Percentiles rank a stretch among this genome's conserved stretches.
Conservation (phyloP, 2,113 vertebrate species). For the Etheostoma spectabile region DNA sequence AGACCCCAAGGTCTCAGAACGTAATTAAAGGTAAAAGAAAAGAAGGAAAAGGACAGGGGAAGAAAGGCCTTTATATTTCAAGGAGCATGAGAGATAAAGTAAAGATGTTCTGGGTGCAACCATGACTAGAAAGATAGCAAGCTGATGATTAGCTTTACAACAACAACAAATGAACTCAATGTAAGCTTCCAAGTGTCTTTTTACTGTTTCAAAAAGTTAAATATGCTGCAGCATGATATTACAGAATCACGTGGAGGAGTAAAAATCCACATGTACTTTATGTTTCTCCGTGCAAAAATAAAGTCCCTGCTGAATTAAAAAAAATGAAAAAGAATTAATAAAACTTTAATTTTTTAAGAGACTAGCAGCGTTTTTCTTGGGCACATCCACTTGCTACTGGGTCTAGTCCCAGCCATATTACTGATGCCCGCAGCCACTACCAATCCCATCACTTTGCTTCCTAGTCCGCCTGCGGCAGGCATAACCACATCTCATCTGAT, state of each 20-base stretch:
- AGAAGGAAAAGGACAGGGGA: slow-evolving; percentile 26
- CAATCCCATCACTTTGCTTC: slow-evolving; percentile 46
- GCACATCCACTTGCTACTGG: slow-evolving; percentile 25
- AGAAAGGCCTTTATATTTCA: slow-evolving; percentile 10
- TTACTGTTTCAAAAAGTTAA: neutral
- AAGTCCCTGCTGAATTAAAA: slow-evolving; percentile 4
- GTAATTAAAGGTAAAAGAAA: slow-evolving; percentile 74
- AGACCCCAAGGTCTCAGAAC: slow-evolving; percentile 54
- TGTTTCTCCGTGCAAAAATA: neutral
- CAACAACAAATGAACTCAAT: slow-evolving; percentile 17
- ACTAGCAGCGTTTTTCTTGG: slow-evolving; percentile 8
- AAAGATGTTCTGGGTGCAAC: slow-evolving; percentile 23
- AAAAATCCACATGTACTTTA: slow-evolving; percentile 10
- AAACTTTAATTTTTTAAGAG: slow-evolving; percentile 10
- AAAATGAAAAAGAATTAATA: neutral
- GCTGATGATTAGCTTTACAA: slow-evolving; percentile 29
- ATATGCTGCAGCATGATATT: neutral
- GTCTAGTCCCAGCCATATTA: slow-evolving; percentile 40
- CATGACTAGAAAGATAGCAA: slow-evolving; percentile 25
- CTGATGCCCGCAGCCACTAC: slow-evolving; percentile 57
- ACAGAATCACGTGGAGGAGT: neutral
- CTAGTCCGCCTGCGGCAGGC: slow-evolving; percentile 37
- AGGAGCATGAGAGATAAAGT: slow-evolving; percentile 31
- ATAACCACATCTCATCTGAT: slow-evolving; percentile 50
- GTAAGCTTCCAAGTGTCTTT: slow-evolving; percentile 13